phyloP scores from a whole-genome alignment of 2,113 vertebrate species.

The Pitta sordida region DNA sequence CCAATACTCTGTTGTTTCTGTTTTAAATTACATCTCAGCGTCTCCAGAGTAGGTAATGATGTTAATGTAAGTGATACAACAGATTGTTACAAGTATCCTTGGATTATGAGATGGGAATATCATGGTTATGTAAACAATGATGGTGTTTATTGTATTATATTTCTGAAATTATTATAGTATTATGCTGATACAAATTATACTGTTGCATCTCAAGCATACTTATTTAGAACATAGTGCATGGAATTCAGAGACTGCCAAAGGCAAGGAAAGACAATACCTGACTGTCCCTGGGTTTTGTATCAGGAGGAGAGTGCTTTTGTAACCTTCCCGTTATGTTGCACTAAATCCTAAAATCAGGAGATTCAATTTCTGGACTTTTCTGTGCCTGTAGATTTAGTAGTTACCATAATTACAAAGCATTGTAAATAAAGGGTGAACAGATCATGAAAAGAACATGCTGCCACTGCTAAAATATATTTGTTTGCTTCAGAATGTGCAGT shows the following conservation, averaged over 20 bases:
- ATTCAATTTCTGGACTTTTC: neutral
- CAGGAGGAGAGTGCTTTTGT: neutral
- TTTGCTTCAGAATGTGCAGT: neutral
- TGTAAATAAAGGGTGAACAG: neutral
- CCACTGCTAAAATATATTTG: neutral
- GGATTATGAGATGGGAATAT: constrained; percentile 7
- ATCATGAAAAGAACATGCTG: neutral
- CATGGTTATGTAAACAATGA: constrained; percentile 15
- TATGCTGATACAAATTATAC: neutral
- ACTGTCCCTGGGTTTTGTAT: neutral
- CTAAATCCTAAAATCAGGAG: neutral
- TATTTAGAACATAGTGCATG: neutral
- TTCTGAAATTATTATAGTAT: neutral
- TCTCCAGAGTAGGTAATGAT: neutral
- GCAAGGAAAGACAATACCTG: constrained; percentile 1
- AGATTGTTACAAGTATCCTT: constrained; percentile 37
- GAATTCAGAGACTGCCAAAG: neutral
- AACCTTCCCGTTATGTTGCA: neutral
- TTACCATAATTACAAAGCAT: neutral
- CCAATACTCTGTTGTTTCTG: neutral
- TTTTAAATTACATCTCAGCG: constrained; percentile 11
- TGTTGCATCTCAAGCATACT: neutral
- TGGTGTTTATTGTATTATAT: neutral
- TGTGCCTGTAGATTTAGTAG: neutral
- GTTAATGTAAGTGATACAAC: constrained; percentile 27